Base-by-base conservation (phyloP, 1,140 invertebrate genomes). In the Laupala kohalensis region DNA sequence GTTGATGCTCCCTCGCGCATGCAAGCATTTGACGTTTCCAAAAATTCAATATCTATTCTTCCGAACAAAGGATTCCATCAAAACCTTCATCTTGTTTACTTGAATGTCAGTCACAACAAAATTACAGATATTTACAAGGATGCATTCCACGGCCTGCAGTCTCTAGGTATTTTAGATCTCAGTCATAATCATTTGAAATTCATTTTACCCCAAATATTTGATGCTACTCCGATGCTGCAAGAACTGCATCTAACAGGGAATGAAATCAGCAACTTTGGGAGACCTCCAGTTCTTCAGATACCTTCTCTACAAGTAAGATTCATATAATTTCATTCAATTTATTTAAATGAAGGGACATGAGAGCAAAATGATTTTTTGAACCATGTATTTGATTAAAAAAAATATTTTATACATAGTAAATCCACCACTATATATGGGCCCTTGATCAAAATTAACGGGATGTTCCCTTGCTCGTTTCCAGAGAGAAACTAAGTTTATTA, bases 151-250 rank as follows among this genome's bases (percentile, higher is more conserved):
- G 69, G 63, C 23, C 12, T 71, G 26, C 27, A 19, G 15, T 1
- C 27, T 28, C 29, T 71, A 65, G 65, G n/a, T 28, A 65, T 71
- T 64, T 23, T 71, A n/a, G 69, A 71, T 53, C 24, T 71, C 19
- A 25, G 30, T 19, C 63, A 71, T 26, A 71, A 71, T 71, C 63
- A 71, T 28, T 28, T 71, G 12, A 28, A 64, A n/a, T 64, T 63
- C 25, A 6, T 71, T 27, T 5, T 29, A 25, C 63, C 53, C 25
- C 25, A 63, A 64, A 64, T 26, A 64, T 71, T 71, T 65, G 27
- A 64, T 26, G 53, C 25, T 26, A 71, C 69, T 25, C 53, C 53
- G n/a, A 26, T 13, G 27, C 27, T 71, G 29, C 24, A 64, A 66
- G 27, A 27, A 65, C n/a, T 71, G 9, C 26, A 71, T 65, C 9